Conservation (phyloP, 2,797 vertebrate species). For the Oryzias sinensis region DNA sequence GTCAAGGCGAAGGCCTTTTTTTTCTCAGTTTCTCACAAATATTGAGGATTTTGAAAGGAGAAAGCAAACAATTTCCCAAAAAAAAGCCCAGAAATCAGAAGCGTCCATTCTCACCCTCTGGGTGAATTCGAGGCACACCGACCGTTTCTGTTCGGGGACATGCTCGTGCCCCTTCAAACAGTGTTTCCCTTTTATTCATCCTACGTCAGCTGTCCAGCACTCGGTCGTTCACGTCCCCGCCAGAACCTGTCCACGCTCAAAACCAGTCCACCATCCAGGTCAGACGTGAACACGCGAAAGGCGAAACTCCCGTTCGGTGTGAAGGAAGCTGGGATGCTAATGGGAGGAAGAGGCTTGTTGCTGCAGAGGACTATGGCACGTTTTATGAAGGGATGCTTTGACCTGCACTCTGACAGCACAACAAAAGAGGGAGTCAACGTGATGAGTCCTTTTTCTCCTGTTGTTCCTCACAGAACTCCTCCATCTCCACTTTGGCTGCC, state of each 20-base stretch:
- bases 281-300: slow-evolving; percentile 26
- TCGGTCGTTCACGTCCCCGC: slow-evolving; percentile 1
- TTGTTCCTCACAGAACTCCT: slow-evolving; percentile 29
- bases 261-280: slow-evolving; percentile 49
- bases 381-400: slow-evolving; percentile 47
- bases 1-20: no score
- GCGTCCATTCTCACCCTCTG: slow-evolving; percentile 20
- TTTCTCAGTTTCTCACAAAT: no score
- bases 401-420: slow-evolving; percentile 42
- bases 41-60: no score
- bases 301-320: slow-evolving; percentile 37
- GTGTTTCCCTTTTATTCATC: slow-evolving; percentile 74
- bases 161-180: slow-evolving; percentile 29
- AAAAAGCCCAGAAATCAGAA: slow-evolving; percentile 7
- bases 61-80: slow-evolving; percentile 14
- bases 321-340: slow-evolving; percentile 41
- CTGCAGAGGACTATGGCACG: slow-evolving; percentile 69
- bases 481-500: slow-evolving; percentile 16
- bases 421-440: slow-evolving; percentile 49
- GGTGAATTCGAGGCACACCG: slow-evolving; percentile 9
- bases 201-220: slow-evolving; percentile 5
- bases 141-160: slow-evolving; percentile 36
- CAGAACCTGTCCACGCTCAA: slow-evolving; percentile 29
- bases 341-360: slow-evolving; percentile 46
- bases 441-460: slow-evolving; percentile 45